A percentile compares a stretch with the other conserved stretches of the same genome.
Evolutionary conservation across 2,797 vertebrate genomes (phyloP).

Genomic region (Carduelis carduelis): DNA sequence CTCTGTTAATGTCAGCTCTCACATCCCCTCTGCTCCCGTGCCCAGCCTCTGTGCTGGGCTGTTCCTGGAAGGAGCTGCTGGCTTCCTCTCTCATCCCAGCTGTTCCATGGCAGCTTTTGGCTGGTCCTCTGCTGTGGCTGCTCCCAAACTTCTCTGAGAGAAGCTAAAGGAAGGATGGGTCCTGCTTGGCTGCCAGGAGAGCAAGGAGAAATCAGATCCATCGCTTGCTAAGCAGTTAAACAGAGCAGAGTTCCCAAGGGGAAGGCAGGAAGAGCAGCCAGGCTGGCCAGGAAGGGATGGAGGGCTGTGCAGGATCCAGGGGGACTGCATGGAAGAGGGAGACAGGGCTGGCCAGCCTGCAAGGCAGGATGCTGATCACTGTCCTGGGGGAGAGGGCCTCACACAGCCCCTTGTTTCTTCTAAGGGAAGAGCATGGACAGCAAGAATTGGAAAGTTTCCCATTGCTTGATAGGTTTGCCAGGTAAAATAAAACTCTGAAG

Average conservation of each 20-base stretch:
- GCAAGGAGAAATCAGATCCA: not conserved
- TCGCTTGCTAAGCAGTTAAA: not conserved
- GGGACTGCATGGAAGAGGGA: rapidly evolving
- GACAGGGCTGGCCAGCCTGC: not conserved
- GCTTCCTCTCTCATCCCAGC: not conserved
- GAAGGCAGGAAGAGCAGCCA: not conserved
- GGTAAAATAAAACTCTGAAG: not conserved
- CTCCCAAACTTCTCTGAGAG: not conserved
- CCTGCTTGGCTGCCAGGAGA: not conserved
- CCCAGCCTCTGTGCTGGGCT: not conserved
- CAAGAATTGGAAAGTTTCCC: not conserved
- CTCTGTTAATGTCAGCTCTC: not conserved
- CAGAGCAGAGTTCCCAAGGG: not conserved
- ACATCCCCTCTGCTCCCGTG: rapidly evolving
- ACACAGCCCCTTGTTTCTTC: not conserved
- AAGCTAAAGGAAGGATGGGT: not conserved
- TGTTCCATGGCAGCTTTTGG: not conserved
- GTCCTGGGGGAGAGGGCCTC: not conserved
- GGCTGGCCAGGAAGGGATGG: not conserved
- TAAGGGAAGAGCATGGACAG: not conserved
- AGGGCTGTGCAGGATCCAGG: not conserved
- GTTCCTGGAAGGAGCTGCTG: not conserved
- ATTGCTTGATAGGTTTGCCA: not conserved
- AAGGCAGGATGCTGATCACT: not conserved
- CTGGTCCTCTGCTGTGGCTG: not conserved